Conservation (phyloP, 2,797 vertebrate genomes). For the Thunnus albacares region DNA sequence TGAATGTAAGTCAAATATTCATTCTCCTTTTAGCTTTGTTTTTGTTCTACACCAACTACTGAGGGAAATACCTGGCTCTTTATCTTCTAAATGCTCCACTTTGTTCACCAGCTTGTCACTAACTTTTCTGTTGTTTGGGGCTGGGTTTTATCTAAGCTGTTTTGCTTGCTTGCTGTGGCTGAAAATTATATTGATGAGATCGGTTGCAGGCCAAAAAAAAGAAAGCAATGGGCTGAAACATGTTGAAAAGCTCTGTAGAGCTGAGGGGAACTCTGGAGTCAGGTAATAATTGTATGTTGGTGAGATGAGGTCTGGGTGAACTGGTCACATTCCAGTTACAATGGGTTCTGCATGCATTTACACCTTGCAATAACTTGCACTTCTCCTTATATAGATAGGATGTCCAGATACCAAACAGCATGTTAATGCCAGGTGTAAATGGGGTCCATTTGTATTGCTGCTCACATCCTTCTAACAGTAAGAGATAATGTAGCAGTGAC, state of each 20-base stretch:
- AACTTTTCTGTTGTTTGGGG: too few relatives aligned
- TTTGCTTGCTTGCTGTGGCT: neutral
- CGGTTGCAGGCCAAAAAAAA: neutral
- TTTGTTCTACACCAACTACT: too few relatives aligned
- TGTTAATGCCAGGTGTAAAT: neutral
- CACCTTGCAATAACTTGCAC: too few relatives aligned
- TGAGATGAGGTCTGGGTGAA: neutral
- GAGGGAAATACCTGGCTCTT: too few relatives aligned
- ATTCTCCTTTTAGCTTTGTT: too few relatives aligned
- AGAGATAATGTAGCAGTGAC: slow-evolving; percentile 12
- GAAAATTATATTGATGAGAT: neutral
- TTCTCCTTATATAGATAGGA: neutral
- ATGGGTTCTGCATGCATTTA: neutral
- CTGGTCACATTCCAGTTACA: neutral
- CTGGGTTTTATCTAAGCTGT: too few relatives aligned
- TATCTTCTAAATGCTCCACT: too few relatives aligned
- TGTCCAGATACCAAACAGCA: neutral
- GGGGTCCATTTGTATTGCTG: slow-evolving; percentile 11
- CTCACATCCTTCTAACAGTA: slow-evolving; percentile 33
- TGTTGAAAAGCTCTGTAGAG: neutral
- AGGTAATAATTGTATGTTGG: neutral
- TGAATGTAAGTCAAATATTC: too few relatives aligned
- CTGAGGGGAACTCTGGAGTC: neutral
- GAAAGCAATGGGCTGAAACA: neutral
- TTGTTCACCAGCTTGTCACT: too few relatives aligned